phyloP scores from a whole-genome alignment of 2,113 vertebrate species.

The Prunella himalayana region DNA sequence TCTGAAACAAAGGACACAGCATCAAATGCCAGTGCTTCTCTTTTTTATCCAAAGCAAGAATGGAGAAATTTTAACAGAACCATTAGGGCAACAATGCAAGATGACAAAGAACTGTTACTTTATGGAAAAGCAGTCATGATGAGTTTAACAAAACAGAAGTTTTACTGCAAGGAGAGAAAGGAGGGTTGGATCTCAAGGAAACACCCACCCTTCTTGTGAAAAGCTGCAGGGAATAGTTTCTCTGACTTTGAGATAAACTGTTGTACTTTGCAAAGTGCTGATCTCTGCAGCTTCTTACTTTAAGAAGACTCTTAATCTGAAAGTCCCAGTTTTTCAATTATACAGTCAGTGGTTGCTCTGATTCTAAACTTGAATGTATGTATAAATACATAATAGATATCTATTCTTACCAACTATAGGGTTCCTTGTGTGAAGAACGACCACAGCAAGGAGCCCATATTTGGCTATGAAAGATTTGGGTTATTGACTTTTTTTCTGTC shows the following conservation, averaged over 20 bases:
- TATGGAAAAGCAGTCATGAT: not conserved
- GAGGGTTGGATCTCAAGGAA: not conserved
- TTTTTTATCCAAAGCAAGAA: not conserved
- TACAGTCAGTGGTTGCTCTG: not conserved
- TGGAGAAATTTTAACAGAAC: not conserved
- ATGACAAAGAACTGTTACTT: not conserved
- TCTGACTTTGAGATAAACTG: not conserved
- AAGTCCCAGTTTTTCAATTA: not conserved
- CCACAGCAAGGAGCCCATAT: not conserved
- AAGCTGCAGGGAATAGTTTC: not conserved
- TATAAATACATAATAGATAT: too few species aligned
- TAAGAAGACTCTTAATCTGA: not conserved
- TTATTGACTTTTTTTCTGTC: not conserved
- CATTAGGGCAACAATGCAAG: not conserved
- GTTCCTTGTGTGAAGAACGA: not conserved
- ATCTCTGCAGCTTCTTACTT: not conserved
- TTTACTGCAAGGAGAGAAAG: not conserved
- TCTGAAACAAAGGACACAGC: not conserved
- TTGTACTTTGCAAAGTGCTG: not conserved
- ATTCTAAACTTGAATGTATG: not conserved
- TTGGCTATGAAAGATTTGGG: not conserved
- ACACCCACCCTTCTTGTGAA: not conserved
- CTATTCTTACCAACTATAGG: not conserved
- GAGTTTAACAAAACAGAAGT: not conserved
- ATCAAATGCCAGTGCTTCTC: not conserved